phyloP scores from a whole-genome alignment of 2,113 vertebrate genomes.

The Ptilonorhynchus violaceus region DNA sequence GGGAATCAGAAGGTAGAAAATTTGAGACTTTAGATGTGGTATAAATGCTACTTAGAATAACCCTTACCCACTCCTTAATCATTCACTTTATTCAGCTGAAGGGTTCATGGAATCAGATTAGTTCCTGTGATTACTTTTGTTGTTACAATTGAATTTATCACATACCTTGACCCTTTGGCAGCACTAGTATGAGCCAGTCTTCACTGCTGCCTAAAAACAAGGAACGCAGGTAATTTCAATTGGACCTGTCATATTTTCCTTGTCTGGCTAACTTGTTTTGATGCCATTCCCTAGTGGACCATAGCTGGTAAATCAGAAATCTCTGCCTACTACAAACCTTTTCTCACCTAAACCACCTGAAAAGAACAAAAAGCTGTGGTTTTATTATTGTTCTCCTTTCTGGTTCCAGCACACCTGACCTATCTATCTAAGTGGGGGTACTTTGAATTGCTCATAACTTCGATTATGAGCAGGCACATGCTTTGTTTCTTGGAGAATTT shows the following conservation, averaged over 20 bases:
- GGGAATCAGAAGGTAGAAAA: not conserved
- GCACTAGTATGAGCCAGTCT: not conserved
- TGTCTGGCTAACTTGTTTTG: not conserved
- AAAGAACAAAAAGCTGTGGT: not conserved
- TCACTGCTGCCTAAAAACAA: not conserved
- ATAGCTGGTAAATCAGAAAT: not conserved
- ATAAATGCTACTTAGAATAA: not conserved
- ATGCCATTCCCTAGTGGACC: not conserved
- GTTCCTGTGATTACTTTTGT: not conserved
- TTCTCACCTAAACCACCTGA: not conserved
- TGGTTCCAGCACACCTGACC: not conserved
- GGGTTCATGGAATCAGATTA: not conserved
- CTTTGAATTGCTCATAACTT: not conserved
- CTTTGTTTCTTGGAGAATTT: not conserved
- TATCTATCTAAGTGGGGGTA: rapidly evolving
- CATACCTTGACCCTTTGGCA: not conserved
- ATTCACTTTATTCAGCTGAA: not conserved
- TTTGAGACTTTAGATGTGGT: not conserved
- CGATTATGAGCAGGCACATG: not conserved
- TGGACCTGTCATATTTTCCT: not conserved
- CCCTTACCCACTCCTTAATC: not conserved
- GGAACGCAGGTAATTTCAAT: not conserved
- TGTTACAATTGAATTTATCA: not conserved
- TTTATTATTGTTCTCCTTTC: not conserved
- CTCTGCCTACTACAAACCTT: not conserved